Percentiles rank a stretch among this genome's conserved stretches.
Conservation (phyloP, 2,113 vertebrate genomes). For the Phylloscopus trochiloides region DNA sequence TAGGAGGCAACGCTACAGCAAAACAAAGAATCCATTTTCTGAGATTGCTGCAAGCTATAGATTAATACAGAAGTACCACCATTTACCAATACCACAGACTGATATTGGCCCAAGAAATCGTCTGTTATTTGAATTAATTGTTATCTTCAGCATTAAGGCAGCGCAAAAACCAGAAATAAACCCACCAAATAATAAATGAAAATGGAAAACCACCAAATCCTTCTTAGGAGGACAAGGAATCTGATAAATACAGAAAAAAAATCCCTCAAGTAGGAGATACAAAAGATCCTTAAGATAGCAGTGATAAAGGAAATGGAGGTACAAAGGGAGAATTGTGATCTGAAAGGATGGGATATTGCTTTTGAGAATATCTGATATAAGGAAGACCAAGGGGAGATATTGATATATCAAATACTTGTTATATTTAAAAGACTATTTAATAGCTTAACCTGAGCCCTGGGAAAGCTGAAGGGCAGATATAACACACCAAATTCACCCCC, state of each 20-base stretch:
- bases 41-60: neutral
- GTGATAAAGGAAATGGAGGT: neutral
- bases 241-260: neutral
- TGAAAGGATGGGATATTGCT: neutral
- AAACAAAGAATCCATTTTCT: neutral
- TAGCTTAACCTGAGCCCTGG: neutral
- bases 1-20: neutral
- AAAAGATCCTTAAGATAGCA: neutral
- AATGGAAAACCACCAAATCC: neutral
- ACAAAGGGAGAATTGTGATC: neutral
- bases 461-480: neutral
- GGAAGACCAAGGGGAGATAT: neutral
- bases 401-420: neutral
- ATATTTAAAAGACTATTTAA: neutral
- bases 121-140: neutral
- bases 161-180: neutral
- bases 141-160: neutral
- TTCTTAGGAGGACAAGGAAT: neutral
- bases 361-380: neutral
- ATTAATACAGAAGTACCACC: neutral
- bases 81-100: neutral
- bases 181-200: neutral
- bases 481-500: neutral
- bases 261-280: neutral
- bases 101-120: neutral